Base-by-base conservation (phyloP, 1,140 invertebrate species). In the Cepaea nemoralis region DNA sequence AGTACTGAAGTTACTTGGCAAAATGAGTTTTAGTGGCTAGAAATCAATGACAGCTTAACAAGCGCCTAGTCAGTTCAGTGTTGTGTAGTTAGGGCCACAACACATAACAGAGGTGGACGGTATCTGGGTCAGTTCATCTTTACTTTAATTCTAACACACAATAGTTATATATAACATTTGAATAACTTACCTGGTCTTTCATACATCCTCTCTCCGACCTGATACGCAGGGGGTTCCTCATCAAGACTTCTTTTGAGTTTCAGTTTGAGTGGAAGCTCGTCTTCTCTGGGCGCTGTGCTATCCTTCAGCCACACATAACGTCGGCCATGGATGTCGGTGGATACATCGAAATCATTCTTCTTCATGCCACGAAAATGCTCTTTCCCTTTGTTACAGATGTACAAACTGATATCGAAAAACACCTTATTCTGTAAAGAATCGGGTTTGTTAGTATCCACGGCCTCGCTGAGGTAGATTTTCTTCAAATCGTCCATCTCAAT, bases 371-470 rank as follows among this genome's bases (percentile, higher is more conserved):
- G 82, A 39, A 89, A 79, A 75, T 86, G 88, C 63, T 89, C 87
- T 84, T 89, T 89, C 6, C 87, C 87, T n/a, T 87, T 83, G 70
- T 88, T 88, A 82, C 87, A 87, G 76, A 89, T 88, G 77, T 87
- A 89, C 37, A 89, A 77, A 59, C 87, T 88, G 27, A 89, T 82
- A 74, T 89, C 88, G 82, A 89, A 89, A 82, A 88, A 89, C 22
- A 88, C 87, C 75, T 89, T 89, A 70, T 89, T 89, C 69, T 89
- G 88, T 3, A 89, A 76, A 6, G 85, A 85, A 59, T 89, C 88
- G 10, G 88, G 88, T 66, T 86, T 86, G 80, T 86, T 85, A 19
- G 85, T 67, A 69, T 88, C 86, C 86, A 89, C 86, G 24, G 86
- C 87, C 37, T 86, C 84, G 75, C 87, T 84, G 35, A 89, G 74